Conservation (phyloP, 2,797 vertebrate genomes). For the Nothura maculosa region DNA sequence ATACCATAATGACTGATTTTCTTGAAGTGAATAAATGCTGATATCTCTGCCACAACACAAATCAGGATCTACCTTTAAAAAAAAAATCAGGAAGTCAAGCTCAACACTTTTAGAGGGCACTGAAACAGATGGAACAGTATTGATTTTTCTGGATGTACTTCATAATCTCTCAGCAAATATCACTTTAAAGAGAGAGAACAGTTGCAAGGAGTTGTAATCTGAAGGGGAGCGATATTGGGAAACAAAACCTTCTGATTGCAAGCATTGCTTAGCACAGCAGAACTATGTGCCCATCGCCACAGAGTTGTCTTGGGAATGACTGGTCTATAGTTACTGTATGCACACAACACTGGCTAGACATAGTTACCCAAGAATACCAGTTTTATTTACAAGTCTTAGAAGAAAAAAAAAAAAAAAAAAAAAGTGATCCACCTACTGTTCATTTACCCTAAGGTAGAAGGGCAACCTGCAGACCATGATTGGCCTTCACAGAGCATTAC, state of each 20-base stretch:
- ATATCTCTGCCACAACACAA: neutral
- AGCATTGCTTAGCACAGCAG: neutral
- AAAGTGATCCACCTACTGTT: neutral
- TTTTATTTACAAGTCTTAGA: neutral
- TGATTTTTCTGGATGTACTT: neutral
- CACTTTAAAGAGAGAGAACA: neutral
- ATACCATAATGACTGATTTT: neutral
- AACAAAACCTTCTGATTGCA: neutral
- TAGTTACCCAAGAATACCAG: neutral
- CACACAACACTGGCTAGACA: neutral
- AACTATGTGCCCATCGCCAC: neutral
- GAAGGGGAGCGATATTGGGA: neutral
- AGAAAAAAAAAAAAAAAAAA: accelerated
- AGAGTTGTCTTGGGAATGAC: neutral
- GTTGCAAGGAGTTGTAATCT: neutral
- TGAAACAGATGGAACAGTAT: neutral
- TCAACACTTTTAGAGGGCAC: neutral
- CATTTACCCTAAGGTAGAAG: neutral
- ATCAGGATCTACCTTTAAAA: neutral
- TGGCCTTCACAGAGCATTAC: neutral
- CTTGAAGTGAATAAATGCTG: neutral
- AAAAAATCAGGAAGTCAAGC: neutral
- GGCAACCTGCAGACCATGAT: neutral
- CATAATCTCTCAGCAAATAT: neutral
- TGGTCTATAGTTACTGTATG: accelerated